These are phyloP conservation scores for Drosophila diplacantha DNA, from an alignment of 2,888 invertebrate species.

Conservation along the genomic window DNA sequence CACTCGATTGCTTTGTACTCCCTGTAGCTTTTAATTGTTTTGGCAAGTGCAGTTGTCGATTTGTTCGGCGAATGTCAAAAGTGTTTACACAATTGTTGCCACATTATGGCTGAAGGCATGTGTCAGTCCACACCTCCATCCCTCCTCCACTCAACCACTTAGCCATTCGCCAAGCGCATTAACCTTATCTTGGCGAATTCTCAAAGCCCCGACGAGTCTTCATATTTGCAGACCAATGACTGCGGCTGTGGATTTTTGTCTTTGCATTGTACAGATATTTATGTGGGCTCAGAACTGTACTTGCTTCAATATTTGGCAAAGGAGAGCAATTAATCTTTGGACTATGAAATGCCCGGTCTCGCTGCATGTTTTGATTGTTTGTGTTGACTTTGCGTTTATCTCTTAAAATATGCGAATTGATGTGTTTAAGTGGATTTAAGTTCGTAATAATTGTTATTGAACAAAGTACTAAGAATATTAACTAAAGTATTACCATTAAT, in stretches of 20 bases:
- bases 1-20: conserved; percentile 8
- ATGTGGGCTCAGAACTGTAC: neutral
- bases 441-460: no score
- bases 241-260: neutral
- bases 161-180: conserved; percentile 19
- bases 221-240: conserved; percentile 12
- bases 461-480: no score
- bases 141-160: neutral
- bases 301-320: conserved; percentile 1
- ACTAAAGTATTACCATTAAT: no score
- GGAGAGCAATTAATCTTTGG: neutral
- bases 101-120: conserved; percentile 30
- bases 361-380: neutral
- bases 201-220: conserved; percentile 14
- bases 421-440: neutral
- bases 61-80: conserved; percentile 10
- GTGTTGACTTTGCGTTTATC: neutral
- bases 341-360: neutral
- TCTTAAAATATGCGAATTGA: neutral
- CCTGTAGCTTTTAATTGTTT: conserved; percentile 39
- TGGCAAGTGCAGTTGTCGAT: conserved; percentile 33
- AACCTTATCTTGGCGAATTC: conserved; percentile 19
- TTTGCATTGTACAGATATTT: neutral
- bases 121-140: conserved; percentile 2
- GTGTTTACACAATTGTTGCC: conserved; percentile 44